phyloP scores from a whole-genome alignment of 2,113 vertebrate genomes.

The Aythya baeri region DNA sequence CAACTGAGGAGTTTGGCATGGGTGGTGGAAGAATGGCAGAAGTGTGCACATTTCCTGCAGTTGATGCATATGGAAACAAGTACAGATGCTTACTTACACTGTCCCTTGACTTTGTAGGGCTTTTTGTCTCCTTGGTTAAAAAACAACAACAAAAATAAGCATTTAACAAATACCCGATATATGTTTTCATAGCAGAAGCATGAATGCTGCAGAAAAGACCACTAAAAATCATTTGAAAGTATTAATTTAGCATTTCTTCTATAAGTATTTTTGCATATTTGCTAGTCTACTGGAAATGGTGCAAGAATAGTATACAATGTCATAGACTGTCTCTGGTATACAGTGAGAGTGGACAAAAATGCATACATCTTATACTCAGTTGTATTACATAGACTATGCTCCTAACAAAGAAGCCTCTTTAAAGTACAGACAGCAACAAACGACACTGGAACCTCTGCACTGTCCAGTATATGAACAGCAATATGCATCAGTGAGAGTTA shows the following conservation, averaged over 20 bases:
- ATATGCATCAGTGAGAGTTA: not conserved
- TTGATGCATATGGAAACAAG: not conserved
- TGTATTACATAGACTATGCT: not conserved
- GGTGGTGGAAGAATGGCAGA: constrained; percentile 37
- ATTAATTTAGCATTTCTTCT: not conserved
- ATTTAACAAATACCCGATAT: not conserved
- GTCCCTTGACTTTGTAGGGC: not conserved
- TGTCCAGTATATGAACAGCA: not conserved
- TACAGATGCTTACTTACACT: not conserved
- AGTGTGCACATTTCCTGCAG: not conserved
- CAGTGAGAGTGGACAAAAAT: not conserved
- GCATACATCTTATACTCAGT: not conserved
- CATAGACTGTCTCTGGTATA: not conserved
- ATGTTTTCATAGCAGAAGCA: not conserved
- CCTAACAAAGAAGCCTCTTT: not conserved
- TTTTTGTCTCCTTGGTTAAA: not conserved
- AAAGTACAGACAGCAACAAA: not conserved
- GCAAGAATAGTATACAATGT: not conserved
- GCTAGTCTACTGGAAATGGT: not conserved
- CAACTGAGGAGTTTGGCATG: constrained; percentile 16
- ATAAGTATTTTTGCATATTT: not conserved
- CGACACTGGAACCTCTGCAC: not conserved
- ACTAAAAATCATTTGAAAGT: not conserved
- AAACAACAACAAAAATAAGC: not conserved
- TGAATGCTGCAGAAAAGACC: not conserved